A percentile compares a stretch with the other conserved stretches of the same genome.
Conservation (phyloP, 2,888 invertebrate genomes). For the Panzeria rudis region DNA sequence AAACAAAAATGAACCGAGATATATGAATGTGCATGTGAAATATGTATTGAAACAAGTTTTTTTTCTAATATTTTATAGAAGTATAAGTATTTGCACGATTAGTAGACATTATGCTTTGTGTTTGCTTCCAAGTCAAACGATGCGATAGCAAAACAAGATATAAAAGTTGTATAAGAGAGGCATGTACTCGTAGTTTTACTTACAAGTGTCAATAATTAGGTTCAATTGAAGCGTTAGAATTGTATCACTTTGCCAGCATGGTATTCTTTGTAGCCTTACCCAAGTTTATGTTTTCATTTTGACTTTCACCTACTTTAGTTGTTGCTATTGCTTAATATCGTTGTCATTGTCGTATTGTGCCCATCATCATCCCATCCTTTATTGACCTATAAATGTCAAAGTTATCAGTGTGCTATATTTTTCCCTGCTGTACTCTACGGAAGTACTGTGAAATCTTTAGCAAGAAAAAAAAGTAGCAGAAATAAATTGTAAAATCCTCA, state of each 20-base stretch:
- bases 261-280: constrained; percentile 36
- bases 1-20: neutral
- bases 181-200: constrained; percentile 42
- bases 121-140: neutral
- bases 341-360: constrained; percentile 1
- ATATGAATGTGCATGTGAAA: neutral
- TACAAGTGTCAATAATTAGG: constrained; percentile 78
- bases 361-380: constrained; percentile 40
- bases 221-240: constrained; percentile 68
- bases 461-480: neutral
- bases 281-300: constrained; percentile 30
- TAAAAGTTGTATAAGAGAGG: constrained; percentile 43
- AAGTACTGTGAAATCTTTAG: constrained; percentile 29
- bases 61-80: neutral
- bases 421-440: constrained; percentile 21
- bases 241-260: constrained; percentile 41
- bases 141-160: constrained; percentile 1
- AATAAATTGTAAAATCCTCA: constrained; percentile 29
- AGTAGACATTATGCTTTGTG: neutral
- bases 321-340: neutral
- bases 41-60: neutral
- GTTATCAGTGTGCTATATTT: constrained; percentile 39
- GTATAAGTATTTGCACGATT: neutral
- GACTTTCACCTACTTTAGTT: constrained; percentile 25
- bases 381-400: constrained; percentile 51